Conservation (phyloP, 2,888 invertebrate species). For the Tillus elongatus region DNA sequence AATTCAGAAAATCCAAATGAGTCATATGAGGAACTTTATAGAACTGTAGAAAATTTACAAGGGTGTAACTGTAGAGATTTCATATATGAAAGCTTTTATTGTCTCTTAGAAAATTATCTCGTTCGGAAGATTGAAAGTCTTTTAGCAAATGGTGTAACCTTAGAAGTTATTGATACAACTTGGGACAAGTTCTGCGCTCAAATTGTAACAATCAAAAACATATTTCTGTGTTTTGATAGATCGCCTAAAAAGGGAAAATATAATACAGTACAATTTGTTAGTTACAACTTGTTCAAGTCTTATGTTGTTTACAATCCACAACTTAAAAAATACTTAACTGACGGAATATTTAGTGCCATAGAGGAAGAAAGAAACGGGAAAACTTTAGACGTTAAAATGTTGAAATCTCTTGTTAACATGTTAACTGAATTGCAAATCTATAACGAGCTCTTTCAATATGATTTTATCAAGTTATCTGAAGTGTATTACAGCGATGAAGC, state of each 20-base stretch:
- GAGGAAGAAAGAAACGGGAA: conserved; percentile 85
- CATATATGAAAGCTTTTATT: conserved; percentile 74
- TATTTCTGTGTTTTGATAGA: conserved; percentile 91
- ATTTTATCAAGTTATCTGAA: conserved; percentile 82
- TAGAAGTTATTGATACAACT: conserved; percentile 80
- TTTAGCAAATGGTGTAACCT: conserved; percentile 70
- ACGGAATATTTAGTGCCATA: conserved; percentile 80
- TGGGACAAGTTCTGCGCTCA: conserved; percentile 92
- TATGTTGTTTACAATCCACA: conserved; percentile 78
- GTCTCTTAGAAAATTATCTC: conserved; percentile 74
- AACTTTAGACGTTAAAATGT: conserved; percentile 73
- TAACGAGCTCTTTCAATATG: conserved; percentile 71
- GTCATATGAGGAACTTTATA: conserved; percentile 85
- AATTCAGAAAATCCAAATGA: conserved; percentile 74
- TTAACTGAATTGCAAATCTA: conserved; percentile 88
- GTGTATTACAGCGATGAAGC: conserved; percentile 85
- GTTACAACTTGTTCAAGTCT: conserved; percentile 80
- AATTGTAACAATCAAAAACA: conserved; percentile 94
- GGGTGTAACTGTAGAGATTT: conserved; percentile 84
- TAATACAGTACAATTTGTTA: conserved; percentile 86
- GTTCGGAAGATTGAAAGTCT: conserved; percentile 78
- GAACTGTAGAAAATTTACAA: conserved; percentile 94
- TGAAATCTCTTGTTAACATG: conserved; percentile 89
- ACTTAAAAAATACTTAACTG: conserved; percentile 79
- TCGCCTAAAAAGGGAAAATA: conserved; percentile 90